Percentiles rank a stretch among this genome's conserved stretches.
These are phyloP conservation scores for Amphipoea oculea DNA, from an alignment of 2,888 invertebrate genomes.

Conservation along the genomic window DNA sequence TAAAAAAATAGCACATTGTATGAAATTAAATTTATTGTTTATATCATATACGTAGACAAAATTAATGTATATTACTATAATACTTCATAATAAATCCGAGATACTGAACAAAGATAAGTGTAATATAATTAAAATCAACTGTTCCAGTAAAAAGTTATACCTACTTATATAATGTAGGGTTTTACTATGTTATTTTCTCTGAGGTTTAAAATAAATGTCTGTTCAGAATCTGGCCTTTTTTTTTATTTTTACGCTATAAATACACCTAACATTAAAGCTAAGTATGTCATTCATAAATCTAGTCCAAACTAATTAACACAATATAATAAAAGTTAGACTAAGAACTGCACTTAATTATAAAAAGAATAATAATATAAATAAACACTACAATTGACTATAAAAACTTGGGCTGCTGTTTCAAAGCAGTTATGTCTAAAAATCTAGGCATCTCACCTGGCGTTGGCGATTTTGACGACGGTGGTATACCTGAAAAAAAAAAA, in stretches of 20 bases:
- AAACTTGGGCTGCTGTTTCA: constrained; percentile 93
- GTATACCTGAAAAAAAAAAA: constrained; percentile 72
- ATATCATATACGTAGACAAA: constrained; percentile 59
- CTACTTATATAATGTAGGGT: constrained; percentile 74
- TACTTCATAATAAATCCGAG: constrained; percentile 62
- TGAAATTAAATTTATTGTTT: constrained; percentile 65
- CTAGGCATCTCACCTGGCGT: constrained; percentile 84
- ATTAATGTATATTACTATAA: constrained; percentile 63
- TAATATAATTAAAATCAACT: constrained; percentile 66
- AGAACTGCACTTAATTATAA: constrained; percentile 28
- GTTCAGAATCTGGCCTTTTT: constrained; percentile 77
- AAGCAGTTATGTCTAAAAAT: constrained; percentile 92
- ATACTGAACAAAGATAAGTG: constrained; percentile 63
- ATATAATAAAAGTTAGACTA: constrained; percentile 48
- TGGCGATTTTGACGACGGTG: constrained; percentile 65
- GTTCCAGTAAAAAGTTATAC: constrained; percentile 74
- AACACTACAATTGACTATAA: constrained; percentile 70
- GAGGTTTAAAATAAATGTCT: constrained; percentile 90
- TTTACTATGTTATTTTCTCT: constrained; percentile 87
- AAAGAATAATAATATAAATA: constrained; percentile 29
- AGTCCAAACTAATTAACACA: constrained; percentile 48
- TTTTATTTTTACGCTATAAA: constrained; percentile 70
- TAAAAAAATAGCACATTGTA: constrained; percentile 51
- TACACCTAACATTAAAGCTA: constrained; percentile 33
- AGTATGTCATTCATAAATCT: constrained; percentile 43